phyloP scores from a whole-genome alignment of 2,113 vertebrate species.

The Microcebus lehilahytsara region DNA sequence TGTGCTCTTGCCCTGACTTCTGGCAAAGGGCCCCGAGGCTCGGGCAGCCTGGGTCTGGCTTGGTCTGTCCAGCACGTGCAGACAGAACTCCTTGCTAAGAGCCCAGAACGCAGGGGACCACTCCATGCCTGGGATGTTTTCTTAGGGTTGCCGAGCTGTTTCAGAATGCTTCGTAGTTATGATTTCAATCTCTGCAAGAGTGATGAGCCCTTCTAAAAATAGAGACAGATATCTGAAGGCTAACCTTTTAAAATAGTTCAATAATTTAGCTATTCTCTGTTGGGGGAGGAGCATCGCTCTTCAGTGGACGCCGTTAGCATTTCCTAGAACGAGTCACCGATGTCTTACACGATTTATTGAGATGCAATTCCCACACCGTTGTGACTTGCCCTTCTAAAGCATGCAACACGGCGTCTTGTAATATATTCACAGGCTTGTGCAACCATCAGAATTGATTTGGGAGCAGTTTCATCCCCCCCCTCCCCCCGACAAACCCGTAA shows the following conservation, averaged over 20 bases:
- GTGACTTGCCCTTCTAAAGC: accelerated
- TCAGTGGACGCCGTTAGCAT: background rate
- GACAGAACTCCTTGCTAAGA: background rate
- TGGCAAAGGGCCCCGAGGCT: background rate
- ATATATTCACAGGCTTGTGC: accelerated
- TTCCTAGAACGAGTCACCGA: accelerated
- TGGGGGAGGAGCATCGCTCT: background rate
- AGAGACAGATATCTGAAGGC: background rate
- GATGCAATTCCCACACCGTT: accelerated
- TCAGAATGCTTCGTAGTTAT: accelerated
- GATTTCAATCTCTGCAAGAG: background rate
- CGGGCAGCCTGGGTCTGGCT: background rate
- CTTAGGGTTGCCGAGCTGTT: background rate
- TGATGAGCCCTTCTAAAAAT: background rate
- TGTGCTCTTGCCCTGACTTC: accelerated
- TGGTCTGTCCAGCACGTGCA: background rate
- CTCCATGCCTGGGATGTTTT: accelerated
- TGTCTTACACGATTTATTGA: accelerated
- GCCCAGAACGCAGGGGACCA: accelerated
- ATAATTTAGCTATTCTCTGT: background rate
- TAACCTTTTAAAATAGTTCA: background rate
- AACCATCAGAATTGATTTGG: accelerated
- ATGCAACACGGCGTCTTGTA: accelerated
- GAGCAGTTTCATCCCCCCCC: too few relatives aligned
- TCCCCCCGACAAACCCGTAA: background rate